Conservation (phyloP, 1,140 invertebrate genomes). For the Elysia chlorotica region DNA sequence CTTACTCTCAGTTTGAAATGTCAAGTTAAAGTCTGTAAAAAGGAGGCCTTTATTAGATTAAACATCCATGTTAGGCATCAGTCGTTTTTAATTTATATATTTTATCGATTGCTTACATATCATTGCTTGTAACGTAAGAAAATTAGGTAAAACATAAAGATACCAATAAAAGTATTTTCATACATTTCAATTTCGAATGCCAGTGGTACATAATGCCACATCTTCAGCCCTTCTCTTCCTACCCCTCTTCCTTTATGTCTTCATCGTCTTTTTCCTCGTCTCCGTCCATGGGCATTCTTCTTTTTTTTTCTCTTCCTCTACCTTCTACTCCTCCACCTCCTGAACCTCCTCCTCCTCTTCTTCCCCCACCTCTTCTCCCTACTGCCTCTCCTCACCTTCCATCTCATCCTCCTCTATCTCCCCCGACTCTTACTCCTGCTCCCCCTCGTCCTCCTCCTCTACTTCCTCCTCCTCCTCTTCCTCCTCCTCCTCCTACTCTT, state of each 20-base stretch:
- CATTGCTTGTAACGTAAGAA: no score
- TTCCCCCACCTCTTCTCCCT: slow-evolving; percentile 13
- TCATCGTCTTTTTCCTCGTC: not conserved
- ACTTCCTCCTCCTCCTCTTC: not conserved
- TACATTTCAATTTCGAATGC: no score
- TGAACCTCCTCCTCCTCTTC: not conserved
- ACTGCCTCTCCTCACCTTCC: slow-evolving; percentile 1
- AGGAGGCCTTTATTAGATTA: no score
- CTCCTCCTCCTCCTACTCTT: no score
- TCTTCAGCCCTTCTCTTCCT: not conserved
- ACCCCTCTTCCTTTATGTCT: not conserved
- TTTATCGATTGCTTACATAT: no score
- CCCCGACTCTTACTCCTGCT: not conserved
- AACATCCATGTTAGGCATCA: no score
- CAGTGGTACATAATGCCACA: no score
- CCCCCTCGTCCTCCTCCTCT: not conserved
- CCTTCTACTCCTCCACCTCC: not conserved
- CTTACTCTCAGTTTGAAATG: no score
- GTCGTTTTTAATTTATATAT: no score
- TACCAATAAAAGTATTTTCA: no score
- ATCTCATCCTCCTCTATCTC: slow-evolving; percentile 13
- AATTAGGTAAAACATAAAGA: no score
- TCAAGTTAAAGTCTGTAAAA: no score
- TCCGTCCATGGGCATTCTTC: not conserved
- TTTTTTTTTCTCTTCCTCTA: slow-evolving; percentile 1